phyloP scores from a whole-genome alignment of 2,888 invertebrate species.

The Timema podura region DNA sequence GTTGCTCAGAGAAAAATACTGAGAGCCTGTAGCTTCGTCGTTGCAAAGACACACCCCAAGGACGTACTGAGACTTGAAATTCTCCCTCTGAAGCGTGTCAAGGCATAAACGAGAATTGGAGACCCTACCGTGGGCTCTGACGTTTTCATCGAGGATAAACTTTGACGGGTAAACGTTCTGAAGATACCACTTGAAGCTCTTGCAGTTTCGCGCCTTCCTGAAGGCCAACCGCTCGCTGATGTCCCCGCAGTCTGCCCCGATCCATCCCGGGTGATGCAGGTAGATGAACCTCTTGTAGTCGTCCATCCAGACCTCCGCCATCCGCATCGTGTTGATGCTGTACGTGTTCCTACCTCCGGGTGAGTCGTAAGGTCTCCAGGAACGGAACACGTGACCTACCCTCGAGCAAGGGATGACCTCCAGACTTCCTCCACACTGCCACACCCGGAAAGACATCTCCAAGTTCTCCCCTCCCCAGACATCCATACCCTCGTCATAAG shows the following conservation, averaged over 20 bases:
- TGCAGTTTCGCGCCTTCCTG: too few relatives aligned
- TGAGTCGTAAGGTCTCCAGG: conserved; percentile 90
- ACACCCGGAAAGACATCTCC: conserved; percentile 89
- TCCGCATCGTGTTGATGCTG: conserved; percentile 91
- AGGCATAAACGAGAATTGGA: too few relatives aligned
- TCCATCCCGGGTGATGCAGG: conserved; percentile 72
- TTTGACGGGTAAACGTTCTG: too few relatives aligned
- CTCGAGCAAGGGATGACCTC: conserved; percentile 94
- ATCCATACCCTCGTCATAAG: conserved; percentile 77
- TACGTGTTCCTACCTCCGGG: conserved; percentile 87
- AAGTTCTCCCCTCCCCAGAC: conserved; percentile 98
- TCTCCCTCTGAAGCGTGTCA: too few relatives aligned
- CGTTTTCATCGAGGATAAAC: too few relatives aligned
- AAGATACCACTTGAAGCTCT: too few relatives aligned
- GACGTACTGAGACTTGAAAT: too few relatives aligned
- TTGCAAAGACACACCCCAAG: too few relatives aligned
- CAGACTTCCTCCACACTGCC: conserved; percentile 83
- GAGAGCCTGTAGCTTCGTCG: conserved; percentile 26
- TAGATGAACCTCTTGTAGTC: conserved; percentile 91
- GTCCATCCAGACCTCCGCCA: conserved; percentile 49
- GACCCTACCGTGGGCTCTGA: too few relatives aligned
- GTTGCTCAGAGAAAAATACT: conserved; percentile 68
- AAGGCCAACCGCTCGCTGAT: too few relatives aligned
- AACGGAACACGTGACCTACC: conserved; percentile 92
- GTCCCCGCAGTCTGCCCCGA: conserved; percentile 45